phyloP scores from a whole-genome alignment of 2,888 invertebrate species.

The Campoletis raptor region DNA sequence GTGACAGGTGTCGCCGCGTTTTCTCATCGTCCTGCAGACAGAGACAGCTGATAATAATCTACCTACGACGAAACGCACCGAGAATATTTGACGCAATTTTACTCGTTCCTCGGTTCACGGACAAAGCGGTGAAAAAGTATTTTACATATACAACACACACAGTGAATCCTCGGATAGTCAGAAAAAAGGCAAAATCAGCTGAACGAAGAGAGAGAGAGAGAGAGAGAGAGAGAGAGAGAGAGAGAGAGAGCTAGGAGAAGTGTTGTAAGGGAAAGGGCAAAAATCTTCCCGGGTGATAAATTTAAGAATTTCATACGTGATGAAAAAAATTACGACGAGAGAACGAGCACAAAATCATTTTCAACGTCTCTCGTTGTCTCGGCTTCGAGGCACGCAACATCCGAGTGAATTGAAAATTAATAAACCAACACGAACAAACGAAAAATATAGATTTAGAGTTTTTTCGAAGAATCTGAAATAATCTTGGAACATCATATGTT shows the following conservation, averaged over 20 bases:
- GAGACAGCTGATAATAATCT: conserved; percentile 7
- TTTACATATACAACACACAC: neutral
- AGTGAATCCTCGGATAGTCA: neutral
- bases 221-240: conserved; percentile 54
- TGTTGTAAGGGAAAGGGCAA: conserved; percentile 59
- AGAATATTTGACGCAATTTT: conserved; percentile 11
- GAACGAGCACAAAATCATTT: neutral
- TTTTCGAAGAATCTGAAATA: too few species aligned
- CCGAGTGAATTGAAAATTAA: neutral
- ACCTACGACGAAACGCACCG: conserved; percentile 18
- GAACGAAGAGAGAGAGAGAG: conserved; percentile 47
- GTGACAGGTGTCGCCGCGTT: conserved; percentile 80
- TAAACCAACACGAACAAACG: neutral
- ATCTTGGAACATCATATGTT: too few species aligned
- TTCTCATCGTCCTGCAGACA: conserved; percentile 67
- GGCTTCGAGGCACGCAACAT: too few species aligned
- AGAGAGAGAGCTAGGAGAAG: conserved; percentile 27
- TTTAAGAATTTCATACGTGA: conserved; percentile 14
- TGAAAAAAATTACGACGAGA: neutral
- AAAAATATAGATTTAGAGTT: neutral
- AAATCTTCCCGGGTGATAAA: neutral
- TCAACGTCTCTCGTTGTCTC: neutral
- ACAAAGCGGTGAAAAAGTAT: conserved; percentile 9
- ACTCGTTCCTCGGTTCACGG: conserved; percentile 3
- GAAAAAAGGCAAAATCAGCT: neutral